These are phyloP conservation scores for Eristalis intricaria DNA, from an alignment of 2,888 invertebrate species.

Conservation along the genomic window DNA sequence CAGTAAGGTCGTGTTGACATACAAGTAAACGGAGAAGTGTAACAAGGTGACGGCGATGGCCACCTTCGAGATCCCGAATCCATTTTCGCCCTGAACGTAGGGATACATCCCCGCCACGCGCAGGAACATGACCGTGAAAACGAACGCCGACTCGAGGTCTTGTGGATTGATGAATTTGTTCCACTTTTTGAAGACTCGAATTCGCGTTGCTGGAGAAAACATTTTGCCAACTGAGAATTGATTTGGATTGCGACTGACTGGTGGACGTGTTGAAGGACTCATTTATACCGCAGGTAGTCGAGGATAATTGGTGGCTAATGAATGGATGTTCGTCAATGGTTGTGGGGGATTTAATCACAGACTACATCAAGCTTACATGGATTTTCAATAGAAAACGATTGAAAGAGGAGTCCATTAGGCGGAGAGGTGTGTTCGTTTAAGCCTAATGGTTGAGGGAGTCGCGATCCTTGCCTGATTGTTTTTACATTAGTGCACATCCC, in stretches of 20 bases:
- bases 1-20: slow-evolving; percentile 72
- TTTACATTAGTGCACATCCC: no score
- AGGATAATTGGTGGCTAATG: slow-evolving; percentile 3
- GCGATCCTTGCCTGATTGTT: no score
- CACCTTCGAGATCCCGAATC: slow-evolving; percentile 68
- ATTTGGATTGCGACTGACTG: background rate
- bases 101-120: slow-evolving; percentile 73
- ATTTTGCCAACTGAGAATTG: background rate
- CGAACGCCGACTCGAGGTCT: slow-evolving; percentile 61
- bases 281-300: background rate
- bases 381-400: background rate
- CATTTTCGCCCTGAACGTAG: slow-evolving; percentile 4
- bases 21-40: slow-evolving; percentile 70
- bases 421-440: background rate
- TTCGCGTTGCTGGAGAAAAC: background rate
- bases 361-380: background rate
- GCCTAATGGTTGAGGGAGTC: background rate
- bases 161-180: slow-evolving; percentile 31
- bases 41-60: slow-evolving; percentile 49
- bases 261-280: background rate
- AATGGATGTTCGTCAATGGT: background rate
- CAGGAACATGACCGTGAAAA: slow-evolving; percentile 53
- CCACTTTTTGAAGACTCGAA: slow-evolving; percentile 8
- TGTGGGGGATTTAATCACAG: background rate
- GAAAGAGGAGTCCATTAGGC: background rate